Conservation (phyloP, 2,797 vertebrate species). For the Oreortyx pictus region DNA sequence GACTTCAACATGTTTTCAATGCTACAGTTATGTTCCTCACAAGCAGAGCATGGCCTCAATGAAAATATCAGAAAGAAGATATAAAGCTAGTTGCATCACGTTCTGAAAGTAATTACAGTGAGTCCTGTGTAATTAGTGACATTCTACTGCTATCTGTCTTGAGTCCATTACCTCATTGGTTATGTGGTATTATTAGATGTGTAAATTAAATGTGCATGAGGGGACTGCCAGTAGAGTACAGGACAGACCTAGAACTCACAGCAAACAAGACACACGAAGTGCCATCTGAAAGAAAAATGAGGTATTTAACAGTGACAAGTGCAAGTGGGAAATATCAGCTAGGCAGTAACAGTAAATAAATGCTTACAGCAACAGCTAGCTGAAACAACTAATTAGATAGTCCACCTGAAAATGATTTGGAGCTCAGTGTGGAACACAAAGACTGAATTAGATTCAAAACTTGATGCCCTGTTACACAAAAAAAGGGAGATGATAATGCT, state of each 20-base stretch:
- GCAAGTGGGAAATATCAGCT: neutral
- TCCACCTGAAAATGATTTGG: neutral
- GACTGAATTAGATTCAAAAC: neutral
- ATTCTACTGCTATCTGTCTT: neutral
- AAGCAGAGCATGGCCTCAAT: neutral
- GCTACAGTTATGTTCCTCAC: neutral
- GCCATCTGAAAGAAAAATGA: neutral
- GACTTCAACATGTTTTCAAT: neutral
- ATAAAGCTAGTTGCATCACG: neutral
- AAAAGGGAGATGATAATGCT: neutral
- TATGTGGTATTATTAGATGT: neutral
- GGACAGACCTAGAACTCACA: neutral
- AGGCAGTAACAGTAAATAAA: neutral
- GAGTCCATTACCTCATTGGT: neutral
- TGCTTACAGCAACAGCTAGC: neutral
- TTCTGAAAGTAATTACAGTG: neutral
- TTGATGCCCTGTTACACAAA: too few species aligned
- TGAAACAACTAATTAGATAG: neutral
- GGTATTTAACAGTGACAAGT: neutral
- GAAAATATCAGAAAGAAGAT: neutral
- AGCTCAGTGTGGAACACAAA: neutral
- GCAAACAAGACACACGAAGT: neutral
- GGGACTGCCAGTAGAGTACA: neutral
- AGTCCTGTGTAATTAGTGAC: neutral
- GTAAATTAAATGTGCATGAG: accelerated